These are phyloP conservation scores for Drosophila tripunctata DNA, from an alignment of 2,888 invertebrate species.

Conservation along the genomic window DNA sequence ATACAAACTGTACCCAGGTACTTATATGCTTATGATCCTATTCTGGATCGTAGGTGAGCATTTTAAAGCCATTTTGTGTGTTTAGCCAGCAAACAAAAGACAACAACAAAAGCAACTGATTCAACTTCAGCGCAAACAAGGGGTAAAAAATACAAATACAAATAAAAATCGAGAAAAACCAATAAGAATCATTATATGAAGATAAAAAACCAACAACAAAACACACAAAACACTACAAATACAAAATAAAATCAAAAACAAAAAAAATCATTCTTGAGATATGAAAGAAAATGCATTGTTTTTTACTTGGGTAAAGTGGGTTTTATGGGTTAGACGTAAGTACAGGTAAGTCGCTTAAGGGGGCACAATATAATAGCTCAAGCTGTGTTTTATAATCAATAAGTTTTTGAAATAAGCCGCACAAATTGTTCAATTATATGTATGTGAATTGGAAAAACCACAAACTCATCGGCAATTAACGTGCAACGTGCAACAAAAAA, in stretches of 20 bases:
- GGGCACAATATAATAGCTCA: conserved; percentile 12
- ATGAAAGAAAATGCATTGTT: conserved; percentile 68
- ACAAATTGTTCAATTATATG: conserved; percentile 71
- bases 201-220: conserved; percentile 51
- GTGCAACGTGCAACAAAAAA: conserved; percentile 44
- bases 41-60: conserved; percentile 55
- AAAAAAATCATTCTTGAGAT: conserved; percentile 71
- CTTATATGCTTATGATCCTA: conserved; percentile 41
- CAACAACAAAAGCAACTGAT: conserved; percentile 43
- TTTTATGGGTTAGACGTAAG: background rate
- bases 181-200: conserved; percentile 57
- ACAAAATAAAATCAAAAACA: conserved; percentile 70
- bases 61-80: conserved; percentile 65
- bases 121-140: conserved; percentile 81
- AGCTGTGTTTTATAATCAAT: conserved; percentile 69
- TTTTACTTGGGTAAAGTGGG: conserved; percentile 11
- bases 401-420: conserved; percentile 71
- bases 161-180: background rate
- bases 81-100: conserved; percentile 48
- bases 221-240: conserved; percentile 48
- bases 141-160: conserved; percentile 48
- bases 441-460: conserved; percentile 54
- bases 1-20: conserved; percentile 19
- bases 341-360: conserved; percentile 2
- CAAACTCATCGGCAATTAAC: conserved; percentile 74